Evolutionary conservation across 2,888 invertebrate species (phyloP).

Genomic region (Dryobota labecula): DNA sequence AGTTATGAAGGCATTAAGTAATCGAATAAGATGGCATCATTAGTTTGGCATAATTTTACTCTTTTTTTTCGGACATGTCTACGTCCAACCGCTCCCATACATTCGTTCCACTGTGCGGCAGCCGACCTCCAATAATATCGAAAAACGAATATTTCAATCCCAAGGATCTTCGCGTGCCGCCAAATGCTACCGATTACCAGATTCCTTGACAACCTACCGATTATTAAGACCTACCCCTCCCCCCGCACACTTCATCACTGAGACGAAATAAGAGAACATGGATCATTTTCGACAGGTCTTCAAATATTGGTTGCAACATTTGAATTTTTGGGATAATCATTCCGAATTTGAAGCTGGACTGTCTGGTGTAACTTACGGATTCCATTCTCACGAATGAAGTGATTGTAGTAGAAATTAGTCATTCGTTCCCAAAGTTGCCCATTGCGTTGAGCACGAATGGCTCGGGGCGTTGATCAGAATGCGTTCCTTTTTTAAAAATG

Average conservation of each 20-base stretch:
- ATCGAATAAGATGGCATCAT: too few species aligned
- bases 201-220: conserved; percentile 75
- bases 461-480: conserved; percentile 59
- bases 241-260: not conserved
- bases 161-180: conserved; percentile 75
- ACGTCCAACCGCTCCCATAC: too few species aligned
- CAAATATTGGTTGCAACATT: conserved; percentile 44
- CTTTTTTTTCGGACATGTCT: too few species aligned
- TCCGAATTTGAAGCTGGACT: conserved; percentile 59
- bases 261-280: not conserved
- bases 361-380: conserved; percentile 75
- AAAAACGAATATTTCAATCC: conserved; percentile 59
- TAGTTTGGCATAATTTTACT: too few species aligned
- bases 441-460: conserved; percentile 60
- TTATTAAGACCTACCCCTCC: conserved; percentile 33
- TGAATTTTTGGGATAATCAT: conserved; percentile 64
- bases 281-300: conserved; percentile 24
- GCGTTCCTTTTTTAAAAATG: conserved; percentile 58
- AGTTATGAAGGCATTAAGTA: too few species aligned
- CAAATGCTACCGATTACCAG: conserved; percentile 82
- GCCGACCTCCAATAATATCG: conserved; percentile 60
- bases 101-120: conserved; percentile 63
- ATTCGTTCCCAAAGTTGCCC: conserved; percentile 57
- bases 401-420: conserved; percentile 63
- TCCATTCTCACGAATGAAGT: conserved; percentile 76